These are phyloP conservation scores for Egretta garzetta DNA, from an alignment of 2,113 vertebrate species.

Conservation along the genomic window DNA sequence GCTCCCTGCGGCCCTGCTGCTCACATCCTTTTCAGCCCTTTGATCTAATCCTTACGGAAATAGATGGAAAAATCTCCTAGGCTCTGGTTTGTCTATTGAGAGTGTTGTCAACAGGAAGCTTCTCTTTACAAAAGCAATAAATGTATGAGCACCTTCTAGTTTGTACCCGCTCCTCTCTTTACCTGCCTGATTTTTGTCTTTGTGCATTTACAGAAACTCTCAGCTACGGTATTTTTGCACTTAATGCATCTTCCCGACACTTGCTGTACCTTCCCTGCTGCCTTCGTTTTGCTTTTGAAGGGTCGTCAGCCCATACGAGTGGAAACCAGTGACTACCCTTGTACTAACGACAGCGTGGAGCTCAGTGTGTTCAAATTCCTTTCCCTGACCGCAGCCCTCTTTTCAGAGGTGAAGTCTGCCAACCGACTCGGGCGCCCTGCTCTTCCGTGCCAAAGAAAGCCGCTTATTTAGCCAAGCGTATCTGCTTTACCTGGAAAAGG, in stretches of 20 bases:
- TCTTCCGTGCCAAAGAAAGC: not conserved
- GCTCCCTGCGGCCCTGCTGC: not conserved
- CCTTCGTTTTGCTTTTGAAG: not conserved
- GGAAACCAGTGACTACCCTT: not conserved
- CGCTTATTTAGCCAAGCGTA: not conserved
- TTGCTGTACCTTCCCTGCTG: not conserved
- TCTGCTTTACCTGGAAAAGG: constrained; percentile 31
- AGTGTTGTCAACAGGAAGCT: not conserved
- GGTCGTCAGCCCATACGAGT: not conserved
- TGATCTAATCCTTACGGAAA: not conserved
- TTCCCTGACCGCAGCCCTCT: not conserved
- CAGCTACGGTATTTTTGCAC: not conserved
- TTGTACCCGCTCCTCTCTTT: not conserved
- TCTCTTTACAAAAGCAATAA: not conserved
- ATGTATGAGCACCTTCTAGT: not conserved
- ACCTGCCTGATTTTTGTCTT: not conserved
- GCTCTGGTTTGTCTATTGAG: not conserved
- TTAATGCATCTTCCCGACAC: not conserved
- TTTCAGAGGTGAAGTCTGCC: not conserved
- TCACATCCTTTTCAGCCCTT: not conserved
- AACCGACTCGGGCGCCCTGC: not conserved
- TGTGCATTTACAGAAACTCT: not conserved
- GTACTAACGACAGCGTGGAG: not conserved
- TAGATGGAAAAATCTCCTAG: not conserved
- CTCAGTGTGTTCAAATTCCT: constrained; percentile 5